phyloP scores from a whole-genome alignment of 2,888 invertebrate species.

The Antitype chi region DNA sequence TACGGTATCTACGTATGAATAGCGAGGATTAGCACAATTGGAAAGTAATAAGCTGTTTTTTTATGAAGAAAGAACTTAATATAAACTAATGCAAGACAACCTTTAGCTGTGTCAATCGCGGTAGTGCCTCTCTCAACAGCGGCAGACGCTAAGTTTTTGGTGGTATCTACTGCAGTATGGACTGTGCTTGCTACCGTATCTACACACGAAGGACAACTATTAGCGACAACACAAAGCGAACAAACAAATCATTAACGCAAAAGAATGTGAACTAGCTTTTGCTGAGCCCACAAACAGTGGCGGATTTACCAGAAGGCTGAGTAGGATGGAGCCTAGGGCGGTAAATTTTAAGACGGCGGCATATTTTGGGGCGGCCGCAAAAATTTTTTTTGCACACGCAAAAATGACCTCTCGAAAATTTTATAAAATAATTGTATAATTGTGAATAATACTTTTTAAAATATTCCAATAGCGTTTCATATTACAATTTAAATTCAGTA shows the following conservation, averaged over 20 bases:
- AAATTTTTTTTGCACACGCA: too few relatives aligned
- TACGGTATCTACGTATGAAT: conserved; percentile 45
- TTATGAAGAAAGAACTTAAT: not conserved
- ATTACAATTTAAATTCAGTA: too few relatives aligned
- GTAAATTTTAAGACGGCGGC: too few relatives aligned
- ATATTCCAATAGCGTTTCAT: too few relatives aligned
- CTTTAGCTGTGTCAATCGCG: conserved; percentile 27
- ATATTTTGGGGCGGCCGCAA: too few relatives aligned
- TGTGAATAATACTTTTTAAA: too few relatives aligned
- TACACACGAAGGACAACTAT: conserved; percentile 4
- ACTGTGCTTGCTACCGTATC: conserved; percentile 26
- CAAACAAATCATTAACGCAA: not conserved
- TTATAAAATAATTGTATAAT: too few relatives aligned
- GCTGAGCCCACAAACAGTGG: conserved; percentile 52
- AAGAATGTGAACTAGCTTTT: conserved; percentile 60
- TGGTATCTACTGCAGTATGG: conserved; percentile 32
- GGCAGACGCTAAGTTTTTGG: conserved; percentile 29
- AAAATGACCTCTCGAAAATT: too few relatives aligned
- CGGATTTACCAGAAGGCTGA: too few relatives aligned
- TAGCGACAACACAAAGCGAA: conserved; percentile 25
- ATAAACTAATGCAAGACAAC: conserved; percentile 27
- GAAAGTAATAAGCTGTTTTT: not conserved
- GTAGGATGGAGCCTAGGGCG: too few relatives aligned
- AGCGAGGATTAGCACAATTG: conserved; percentile 22
- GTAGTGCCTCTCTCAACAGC: conserved; percentile 21